phyloP scores from a whole-genome alignment of 2,888 invertebrate genomes.

The Trachelus troglodyta region DNA sequence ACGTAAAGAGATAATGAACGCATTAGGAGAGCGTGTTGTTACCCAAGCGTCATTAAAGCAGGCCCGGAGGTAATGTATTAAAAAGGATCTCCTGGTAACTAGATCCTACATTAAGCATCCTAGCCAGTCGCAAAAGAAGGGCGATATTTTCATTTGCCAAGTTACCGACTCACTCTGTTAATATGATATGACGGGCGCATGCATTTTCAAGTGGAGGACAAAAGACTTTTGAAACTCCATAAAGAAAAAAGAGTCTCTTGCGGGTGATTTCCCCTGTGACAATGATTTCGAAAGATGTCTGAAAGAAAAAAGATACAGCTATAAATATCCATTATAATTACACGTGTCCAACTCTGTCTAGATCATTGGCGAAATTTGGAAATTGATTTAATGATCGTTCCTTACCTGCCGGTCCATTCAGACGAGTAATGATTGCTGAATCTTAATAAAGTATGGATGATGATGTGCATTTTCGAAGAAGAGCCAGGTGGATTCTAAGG shows the following conservation, averaged over 20 bases:
- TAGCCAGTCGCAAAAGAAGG: not conserved
- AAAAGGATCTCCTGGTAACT: not conserved
- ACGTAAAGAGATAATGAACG: not conserved
- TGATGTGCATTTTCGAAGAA: not conserved
- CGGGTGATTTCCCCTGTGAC: not conserved
- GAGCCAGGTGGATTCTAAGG: not conserved
- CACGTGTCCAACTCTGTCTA: not conserved
- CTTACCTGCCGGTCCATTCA: not conserved
- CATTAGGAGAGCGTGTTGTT: not conserved
- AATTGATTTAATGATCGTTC: not conserved
- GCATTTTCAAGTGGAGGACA: not conserved
- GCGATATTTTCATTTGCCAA: not conserved
- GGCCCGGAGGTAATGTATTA: not conserved
- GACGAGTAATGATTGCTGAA: not conserved
- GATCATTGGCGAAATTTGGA: not conserved
- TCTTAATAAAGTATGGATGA: not conserved
- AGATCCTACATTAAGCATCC: not conserved
- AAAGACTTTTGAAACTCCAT: not conserved
- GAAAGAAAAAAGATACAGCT: not conserved
- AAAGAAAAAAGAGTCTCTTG: not conserved
- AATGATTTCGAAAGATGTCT: not conserved
- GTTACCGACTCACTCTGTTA: not conserved
- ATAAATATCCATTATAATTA: not conserved
- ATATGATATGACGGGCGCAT: not conserved
- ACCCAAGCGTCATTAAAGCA: not conserved